These are phyloP conservation scores for Sphaeramia orbicularis DNA, from an alignment of 2,797 vertebrate species.

Conservation along the genomic window DNA sequence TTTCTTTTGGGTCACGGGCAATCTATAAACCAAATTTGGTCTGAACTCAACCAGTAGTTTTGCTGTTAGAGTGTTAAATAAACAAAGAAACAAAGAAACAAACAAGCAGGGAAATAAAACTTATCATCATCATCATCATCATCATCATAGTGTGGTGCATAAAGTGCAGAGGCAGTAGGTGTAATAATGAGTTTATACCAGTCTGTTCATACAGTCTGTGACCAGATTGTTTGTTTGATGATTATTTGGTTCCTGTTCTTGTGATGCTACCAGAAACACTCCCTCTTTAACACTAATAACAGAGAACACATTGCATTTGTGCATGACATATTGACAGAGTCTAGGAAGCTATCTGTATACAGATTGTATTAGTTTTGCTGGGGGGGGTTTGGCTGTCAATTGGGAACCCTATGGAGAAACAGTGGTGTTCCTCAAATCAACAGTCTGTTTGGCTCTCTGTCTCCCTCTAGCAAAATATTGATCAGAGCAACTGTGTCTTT, in stretches of 20 bases:
- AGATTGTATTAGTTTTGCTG: conserved; percentile 39
- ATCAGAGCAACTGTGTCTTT: conserved; percentile 43
- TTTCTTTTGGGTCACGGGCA: too few relatives aligned
- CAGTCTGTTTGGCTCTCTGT: conserved; percentile 41
- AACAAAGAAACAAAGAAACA: too few relatives aligned
- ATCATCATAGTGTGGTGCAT: not conserved
- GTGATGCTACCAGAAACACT: not conserved
- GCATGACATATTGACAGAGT: conserved; percentile 18
- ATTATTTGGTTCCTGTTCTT: not conserved
- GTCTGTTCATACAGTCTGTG: not conserved
- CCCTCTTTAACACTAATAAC: not conserved
- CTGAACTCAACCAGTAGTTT: too few relatives aligned
- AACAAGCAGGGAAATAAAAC: too few relatives aligned
- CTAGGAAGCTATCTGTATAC: conserved; percentile 31
- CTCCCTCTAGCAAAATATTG: conserved; percentile 61
- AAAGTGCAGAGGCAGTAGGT: not conserved
- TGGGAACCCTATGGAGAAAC: conserved; percentile 36
- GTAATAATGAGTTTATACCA: not conserved
- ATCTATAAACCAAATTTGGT: too few relatives aligned
- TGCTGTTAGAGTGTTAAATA: too few relatives aligned
- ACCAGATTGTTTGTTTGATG: too few relatives aligned
- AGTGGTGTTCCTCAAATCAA: conserved; percentile 49
- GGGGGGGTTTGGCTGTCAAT: conserved; percentile 39
- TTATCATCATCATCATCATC: too few relatives aligned
- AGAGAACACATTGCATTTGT: not conserved